Evolutionary conservation across 1,140 invertebrate species (phyloP), one percentile per base, ranked within the genome.

Genomic region (Mizuhopecten yessoensis): DNA sequence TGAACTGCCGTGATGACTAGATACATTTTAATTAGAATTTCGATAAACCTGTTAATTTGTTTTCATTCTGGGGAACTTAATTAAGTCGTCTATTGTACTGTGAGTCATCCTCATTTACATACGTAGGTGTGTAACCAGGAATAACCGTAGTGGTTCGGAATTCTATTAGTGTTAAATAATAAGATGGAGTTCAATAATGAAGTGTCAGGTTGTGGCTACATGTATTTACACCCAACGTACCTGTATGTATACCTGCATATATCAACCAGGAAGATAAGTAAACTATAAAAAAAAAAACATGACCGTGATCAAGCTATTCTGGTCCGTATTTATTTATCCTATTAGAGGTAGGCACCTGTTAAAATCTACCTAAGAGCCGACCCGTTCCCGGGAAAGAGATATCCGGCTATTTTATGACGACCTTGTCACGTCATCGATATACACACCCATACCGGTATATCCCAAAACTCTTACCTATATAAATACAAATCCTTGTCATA

Each of bases 351-450:
- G 23, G 29, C 29, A 49, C 57, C n/a, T 17, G 5, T 29, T 39
- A 75, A 75, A 75, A 75, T 75, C 57, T 75, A 75, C 57, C 57
- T 75, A 29, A 75, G 29, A n/a, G 23, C n/a, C n/a, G 57, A 75
- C 57, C 57, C 57, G 1, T 9, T 75, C 57, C 57, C 57, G 57
- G 57, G 29, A 75, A 75, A n/a, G 29, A 29, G 3, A 11, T 75
- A 75, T 75, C 57, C 57, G 57, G 57, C 45, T 49, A 17, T 49
- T 75, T 29, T 75, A 29, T 75, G 57, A 29, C 57, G n/a, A 75
- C 11, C 9, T 9, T 17, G n/a, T 23, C 17, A 75, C 23, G n/a
- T 75, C 57, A 75, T 39, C n/a, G 5, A 29, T 29, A 75, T 45
- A n/a, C 57, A 29, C n/a, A 29, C 57, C 57, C 57, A 5, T 75